Evolutionary conservation across 2,888 invertebrate genomes (phyloP).

Genomic region (Temnothorax rugatulus): DNA sequence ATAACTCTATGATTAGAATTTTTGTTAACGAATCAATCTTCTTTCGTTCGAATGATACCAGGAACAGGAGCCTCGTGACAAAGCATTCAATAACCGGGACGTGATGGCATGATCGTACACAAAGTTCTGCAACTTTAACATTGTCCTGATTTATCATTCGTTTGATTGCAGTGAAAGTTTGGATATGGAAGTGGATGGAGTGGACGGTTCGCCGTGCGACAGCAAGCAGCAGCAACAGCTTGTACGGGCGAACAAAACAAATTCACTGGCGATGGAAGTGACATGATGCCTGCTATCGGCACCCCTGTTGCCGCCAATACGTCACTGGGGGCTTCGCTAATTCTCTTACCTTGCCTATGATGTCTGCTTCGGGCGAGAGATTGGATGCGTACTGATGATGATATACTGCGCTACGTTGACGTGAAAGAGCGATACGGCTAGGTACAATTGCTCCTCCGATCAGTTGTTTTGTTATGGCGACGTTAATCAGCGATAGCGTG

Average conservation of each 20-base stretch:
- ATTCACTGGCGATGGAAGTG: constrained; percentile 88
- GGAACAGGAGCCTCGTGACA: neutral
- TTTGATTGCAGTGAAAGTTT: constrained; percentile 83
- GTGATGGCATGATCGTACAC: neutral
- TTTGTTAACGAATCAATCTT: constrained; percentile 11
- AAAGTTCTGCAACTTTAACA: neutral
- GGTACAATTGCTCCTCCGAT: constrained; percentile 70
- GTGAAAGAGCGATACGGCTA: constrained; percentile 72
- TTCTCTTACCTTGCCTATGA: constrained; percentile 80
- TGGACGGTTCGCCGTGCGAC: constrained; percentile 84
- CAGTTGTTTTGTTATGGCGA: constrained; percentile 68
- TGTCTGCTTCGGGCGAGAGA: constrained; percentile 76
- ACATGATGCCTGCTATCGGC: constrained; percentile 88
- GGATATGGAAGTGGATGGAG: constrained; percentile 84
- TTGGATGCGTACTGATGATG: constrained; percentile 65
- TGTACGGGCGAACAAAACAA: constrained; percentile 87
- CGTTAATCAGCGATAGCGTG: constrained; percentile 58
- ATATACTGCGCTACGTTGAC: constrained; percentile 62
- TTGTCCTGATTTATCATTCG: neutral
- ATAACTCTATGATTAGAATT: neutral
- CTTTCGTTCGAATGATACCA: neutral
- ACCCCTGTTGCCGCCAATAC: constrained; percentile 84
- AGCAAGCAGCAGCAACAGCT: constrained; percentile 85
- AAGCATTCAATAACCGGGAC: neutral
- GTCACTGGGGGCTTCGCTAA: constrained; percentile 85